phyloP scores from a whole-genome alignment of 2,888 invertebrate species.

The Hyposoter dolosus region DNA sequence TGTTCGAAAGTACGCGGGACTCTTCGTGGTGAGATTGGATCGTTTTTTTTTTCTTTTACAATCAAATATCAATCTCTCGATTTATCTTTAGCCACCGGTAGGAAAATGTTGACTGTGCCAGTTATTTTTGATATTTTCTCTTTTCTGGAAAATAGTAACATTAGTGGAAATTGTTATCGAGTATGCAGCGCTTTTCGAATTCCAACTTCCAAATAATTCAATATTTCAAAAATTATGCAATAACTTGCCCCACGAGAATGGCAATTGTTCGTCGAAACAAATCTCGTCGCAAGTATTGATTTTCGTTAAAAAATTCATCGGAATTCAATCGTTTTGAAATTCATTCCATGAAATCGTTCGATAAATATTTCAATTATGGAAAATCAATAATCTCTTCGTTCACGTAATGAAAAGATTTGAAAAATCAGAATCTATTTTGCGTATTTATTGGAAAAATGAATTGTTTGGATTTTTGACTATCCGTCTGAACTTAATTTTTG shows the following conservation, averaged over 20 bases:
- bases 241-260: not conserved
- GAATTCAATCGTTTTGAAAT: not conserved
- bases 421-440: too few relatives aligned
- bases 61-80: not conserved
- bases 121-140: not conserved
- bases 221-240: not conserved
- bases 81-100: not conserved
- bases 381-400: not conserved
- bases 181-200: not conserved
- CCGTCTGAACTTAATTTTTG: not conserved
- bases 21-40: not conserved
- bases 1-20: not conserved
- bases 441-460: too few relatives aligned
- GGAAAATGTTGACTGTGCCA: not conserved
- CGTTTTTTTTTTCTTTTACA: not conserved
- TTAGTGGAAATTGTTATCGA: not conserved
- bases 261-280: not conserved
- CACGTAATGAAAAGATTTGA: not conserved
- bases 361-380: not conserved
- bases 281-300: not conserved
- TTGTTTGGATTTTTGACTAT: not conserved
- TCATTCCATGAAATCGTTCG: not conserved
- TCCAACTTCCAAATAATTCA: not conserved
- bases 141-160: not conserved
- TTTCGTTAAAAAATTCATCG: not conserved